These are phyloP conservation scores for Actinopyga echinites DNA, from an alignment of 53 echinoderm and acorn worm species.

Conservation along the genomic window DNA sequence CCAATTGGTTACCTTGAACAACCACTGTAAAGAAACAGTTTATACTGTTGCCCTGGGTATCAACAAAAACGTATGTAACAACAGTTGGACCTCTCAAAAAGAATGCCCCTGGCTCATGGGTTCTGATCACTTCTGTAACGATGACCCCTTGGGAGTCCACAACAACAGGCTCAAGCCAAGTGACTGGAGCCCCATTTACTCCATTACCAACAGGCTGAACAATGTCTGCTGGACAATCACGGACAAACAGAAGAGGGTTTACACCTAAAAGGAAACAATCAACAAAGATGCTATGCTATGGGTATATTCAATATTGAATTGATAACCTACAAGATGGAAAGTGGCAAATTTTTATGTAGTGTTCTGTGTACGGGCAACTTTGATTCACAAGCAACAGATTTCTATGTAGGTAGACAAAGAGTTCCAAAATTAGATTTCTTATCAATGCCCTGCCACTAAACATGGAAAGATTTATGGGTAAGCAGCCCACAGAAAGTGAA, in stretches of 20 bases:
- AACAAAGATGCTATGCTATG: background rate
- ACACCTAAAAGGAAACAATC: background rate
- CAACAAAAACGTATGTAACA: background rate
- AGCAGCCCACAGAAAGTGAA: too few relatives aligned
- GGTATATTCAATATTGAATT: too few relatives aligned
- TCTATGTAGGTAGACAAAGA: too few relatives aligned
- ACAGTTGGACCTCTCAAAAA: constrained; percentile 2
- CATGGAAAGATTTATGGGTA: too few relatives aligned
- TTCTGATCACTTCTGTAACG: background rate
- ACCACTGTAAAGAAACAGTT: constrained; percentile 1
- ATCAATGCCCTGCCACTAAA: too few relatives aligned
- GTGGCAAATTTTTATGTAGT: too few relatives aligned
- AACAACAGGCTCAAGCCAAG: background rate
- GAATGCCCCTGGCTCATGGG: background rate
- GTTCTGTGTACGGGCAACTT: too few relatives aligned
- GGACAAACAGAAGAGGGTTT: background rate
- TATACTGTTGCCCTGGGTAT: background rate
- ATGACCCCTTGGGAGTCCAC: background rate
- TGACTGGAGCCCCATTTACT: background rate
- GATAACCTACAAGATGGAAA: too few relatives aligned
- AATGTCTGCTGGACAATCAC: background rate
- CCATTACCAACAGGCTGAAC: background rate
- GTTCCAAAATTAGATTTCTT: too few relatives aligned
- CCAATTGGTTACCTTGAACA: background rate
- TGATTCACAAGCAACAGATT: too few relatives aligned